Conservation (phyloP, 2,113 vertebrate genomes). For the Spermophilus dauricus region DNA sequence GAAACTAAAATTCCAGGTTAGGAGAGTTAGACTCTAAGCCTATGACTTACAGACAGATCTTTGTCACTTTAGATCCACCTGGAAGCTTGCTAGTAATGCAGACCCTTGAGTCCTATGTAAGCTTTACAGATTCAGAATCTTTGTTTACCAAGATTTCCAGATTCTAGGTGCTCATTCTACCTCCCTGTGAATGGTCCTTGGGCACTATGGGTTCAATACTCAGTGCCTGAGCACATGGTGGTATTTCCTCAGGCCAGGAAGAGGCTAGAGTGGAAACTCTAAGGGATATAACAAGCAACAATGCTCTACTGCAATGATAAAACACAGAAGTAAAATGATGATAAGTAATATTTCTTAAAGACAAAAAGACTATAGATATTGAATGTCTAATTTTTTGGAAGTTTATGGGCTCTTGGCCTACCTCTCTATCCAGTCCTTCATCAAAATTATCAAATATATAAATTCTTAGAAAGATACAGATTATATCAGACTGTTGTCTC, state of each 20-base stretch:
- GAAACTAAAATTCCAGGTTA: background rate
- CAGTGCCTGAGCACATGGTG: background rate
- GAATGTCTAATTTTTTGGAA: background rate
- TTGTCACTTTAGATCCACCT: too few relatives aligned
- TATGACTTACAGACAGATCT: rapidly evolving
- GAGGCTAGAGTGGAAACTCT: background rate
- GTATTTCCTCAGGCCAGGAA: background rate
- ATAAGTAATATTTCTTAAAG: background rate
- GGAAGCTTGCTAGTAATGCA: background rate
- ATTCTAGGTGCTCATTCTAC: background rate
- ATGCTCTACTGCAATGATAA: background rate
- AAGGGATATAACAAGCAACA: background rate
- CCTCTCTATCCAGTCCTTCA: background rate
- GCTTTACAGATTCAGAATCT: background rate
- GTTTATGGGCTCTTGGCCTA: background rate
- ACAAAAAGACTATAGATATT: background rate
- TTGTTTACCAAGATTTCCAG: background rate
- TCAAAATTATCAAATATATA: background rate
- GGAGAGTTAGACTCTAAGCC: background rate
- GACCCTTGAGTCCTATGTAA: too few relatives aligned
- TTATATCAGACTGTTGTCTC: background rate
- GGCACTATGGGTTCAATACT: background rate
- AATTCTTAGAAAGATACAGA: too few relatives aligned
- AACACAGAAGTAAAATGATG: background rate
- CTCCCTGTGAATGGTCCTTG: background rate